phyloP scores from a whole-genome alignment of 2,888 invertebrate species.

The Eupithecia tripunctaria region DNA sequence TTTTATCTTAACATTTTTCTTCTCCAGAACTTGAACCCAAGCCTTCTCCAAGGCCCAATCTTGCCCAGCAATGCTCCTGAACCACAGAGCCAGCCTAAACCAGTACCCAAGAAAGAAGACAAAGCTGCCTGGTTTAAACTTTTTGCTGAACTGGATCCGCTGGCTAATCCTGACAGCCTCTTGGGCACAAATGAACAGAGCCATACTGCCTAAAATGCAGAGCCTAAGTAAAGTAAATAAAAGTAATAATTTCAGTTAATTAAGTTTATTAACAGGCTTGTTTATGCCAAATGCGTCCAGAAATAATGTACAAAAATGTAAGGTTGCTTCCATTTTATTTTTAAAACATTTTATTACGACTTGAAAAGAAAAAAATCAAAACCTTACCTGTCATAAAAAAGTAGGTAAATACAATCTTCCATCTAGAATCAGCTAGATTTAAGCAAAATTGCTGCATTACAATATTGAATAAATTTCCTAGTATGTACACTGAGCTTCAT shows the following conservation, averaged over 20 bases:
- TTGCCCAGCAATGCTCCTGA: constrained; percentile 51
- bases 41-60: constrained; percentile 57
- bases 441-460: background rate
- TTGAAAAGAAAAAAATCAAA: background rate
- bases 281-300: constrained; percentile 14
- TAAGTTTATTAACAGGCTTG: background rate
- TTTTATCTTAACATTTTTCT: constrained; percentile 5
- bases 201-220: constrained; percentile 75
- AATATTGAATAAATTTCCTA: background rate
- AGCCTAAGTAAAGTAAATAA: background rate
- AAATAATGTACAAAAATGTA: constrained; percentile 11
- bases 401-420: background rate
- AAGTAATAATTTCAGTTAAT: too few relatives aligned
- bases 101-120: constrained; percentile 81
- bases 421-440: background rate
- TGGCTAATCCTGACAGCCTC: constrained; percentile 91
- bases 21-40: constrained; percentile 61
- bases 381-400: background rate
- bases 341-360: background rate
- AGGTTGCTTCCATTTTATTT: background rate
- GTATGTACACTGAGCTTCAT: background rate
- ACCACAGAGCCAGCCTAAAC: constrained; percentile 48
- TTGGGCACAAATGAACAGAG: constrained; percentile 77
- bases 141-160: constrained; percentile 96
- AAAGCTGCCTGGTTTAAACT: constrained; percentile 92